Percentiles rank a stretch among this genome's conserved stretches.
phyloP scores from a whole-genome alignment of 1,140 invertebrate genomes.

The Trinorchestia longiramus region DNA sequence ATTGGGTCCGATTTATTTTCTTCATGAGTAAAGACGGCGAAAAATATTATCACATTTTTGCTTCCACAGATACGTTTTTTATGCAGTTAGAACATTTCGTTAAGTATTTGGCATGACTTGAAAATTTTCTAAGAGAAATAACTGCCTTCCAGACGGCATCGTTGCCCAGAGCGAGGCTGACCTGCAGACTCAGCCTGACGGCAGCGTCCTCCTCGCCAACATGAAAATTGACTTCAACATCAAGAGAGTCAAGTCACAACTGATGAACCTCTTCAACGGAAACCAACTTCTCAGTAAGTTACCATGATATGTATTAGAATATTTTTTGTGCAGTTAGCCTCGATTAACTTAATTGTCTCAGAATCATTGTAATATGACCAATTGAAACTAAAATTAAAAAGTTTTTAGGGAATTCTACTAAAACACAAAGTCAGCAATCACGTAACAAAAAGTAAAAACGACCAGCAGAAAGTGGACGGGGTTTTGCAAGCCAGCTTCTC shows the following conservation, averaged over 20 bases:
- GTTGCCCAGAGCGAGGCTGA: neutral
- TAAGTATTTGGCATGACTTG: neutral
- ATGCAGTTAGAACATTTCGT: neutral
- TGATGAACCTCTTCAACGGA: conserved; percentile 44
- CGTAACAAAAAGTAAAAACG: no score
- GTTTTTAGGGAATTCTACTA: no score
- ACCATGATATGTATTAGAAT: neutral
- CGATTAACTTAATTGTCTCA: neutral
- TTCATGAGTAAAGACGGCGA: no score
- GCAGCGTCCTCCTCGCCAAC: neutral
- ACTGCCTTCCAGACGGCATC: neutral
- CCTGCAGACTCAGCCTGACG: neutral
- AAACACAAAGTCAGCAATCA: no score
- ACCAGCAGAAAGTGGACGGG: no score
- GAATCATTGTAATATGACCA: no score
- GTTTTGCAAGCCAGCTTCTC: no score
- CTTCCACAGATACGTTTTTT: neutral
- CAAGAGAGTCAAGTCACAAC: neutral
- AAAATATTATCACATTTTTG: no score
- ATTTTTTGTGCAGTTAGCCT: neutral
- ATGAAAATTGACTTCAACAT: conserved; percentile 1
- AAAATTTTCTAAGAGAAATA: neutral
- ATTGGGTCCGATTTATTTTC: no score
- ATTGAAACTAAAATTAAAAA: no score
- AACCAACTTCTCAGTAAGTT: conserved; percentile 20